Conservation (phyloP, 2,113 vertebrate genomes). For the Rousettus leschenaultii region DNA sequence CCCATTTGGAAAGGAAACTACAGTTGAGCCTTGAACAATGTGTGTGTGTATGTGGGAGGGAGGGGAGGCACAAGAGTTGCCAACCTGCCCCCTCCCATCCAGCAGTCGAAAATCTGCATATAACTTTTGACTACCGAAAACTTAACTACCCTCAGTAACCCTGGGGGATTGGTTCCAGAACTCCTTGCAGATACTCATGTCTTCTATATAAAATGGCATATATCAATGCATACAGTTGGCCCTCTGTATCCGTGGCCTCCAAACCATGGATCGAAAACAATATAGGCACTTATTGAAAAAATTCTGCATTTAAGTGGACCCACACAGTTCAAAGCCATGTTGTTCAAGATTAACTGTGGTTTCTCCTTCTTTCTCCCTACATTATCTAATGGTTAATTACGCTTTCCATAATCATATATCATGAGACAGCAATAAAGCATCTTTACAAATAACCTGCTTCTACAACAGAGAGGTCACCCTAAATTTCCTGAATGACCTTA, state of each 20-base stretch:
- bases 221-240: neutral
- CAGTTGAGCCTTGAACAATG: neutral
- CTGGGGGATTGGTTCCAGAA: neutral
- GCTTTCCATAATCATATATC: neutral
- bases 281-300: too few relatives aligned
- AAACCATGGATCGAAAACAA: too few relatives aligned
- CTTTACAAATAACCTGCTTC: constrained; percentile 20
- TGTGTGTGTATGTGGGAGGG: too few relatives aligned
- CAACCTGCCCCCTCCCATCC: too few relatives aligned
- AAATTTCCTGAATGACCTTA: neutral
- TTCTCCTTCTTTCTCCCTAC: neutral
- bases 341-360: neutral
- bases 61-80: too few relatives aligned
- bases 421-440: neutral
- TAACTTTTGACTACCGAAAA: neutral
- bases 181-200: too few relatives aligned
- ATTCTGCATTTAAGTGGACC: neutral
- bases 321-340: neutral
- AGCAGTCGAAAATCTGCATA: neutral
- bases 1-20: neutral
- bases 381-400: neutral
- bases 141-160: neutral
- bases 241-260: neutral
- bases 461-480: constrained; percentile 3
- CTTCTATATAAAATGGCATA: neutral